A percentile compares a stretch with the other conserved stretches of the same genome.
Evolutionary conservation across 2,113 vertebrate species (phyloP).

Genomic region (Chionomys nivalis): DNA sequence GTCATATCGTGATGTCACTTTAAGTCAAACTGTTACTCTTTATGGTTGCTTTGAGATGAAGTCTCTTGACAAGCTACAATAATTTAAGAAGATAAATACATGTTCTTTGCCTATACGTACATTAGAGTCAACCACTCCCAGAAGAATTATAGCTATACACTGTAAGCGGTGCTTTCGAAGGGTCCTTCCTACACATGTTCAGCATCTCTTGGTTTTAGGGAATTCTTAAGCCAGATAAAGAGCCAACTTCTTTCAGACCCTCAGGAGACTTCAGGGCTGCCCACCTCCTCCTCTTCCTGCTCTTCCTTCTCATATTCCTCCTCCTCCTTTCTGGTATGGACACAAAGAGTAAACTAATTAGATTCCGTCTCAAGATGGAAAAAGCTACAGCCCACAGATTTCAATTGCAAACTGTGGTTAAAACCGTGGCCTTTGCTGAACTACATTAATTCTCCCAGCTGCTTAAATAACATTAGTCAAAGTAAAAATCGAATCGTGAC

Average conservation of each 20-base stretch:
- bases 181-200: neutral
- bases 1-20: conserved; percentile 3
- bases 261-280: neutral
- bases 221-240: neutral
- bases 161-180: neutral
- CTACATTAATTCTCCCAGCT: conserved; percentile 73
- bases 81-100: conserved; percentile 30
- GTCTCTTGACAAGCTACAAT: conserved; percentile 29
- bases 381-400: conserved; percentile 37
- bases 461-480: conserved; percentile 63
- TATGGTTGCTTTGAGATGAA: neutral
- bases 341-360: neutral
- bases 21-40: neutral
- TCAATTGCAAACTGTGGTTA: conserved; percentile 41
- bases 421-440: conserved; percentile 54
- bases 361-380: conserved; percentile 32
- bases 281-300: neutral
- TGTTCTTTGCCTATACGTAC: neutral
- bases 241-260: neutral
- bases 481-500: conserved; percentile 72
- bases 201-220: neutral
- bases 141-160: neutral
- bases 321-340: neutral
- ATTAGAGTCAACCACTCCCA: neutral
- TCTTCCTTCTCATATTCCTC: neutral